Evolutionary conservation across 1,140 invertebrate genomes (phyloP).

Genomic region (Drosophila pruinosa): DNA sequence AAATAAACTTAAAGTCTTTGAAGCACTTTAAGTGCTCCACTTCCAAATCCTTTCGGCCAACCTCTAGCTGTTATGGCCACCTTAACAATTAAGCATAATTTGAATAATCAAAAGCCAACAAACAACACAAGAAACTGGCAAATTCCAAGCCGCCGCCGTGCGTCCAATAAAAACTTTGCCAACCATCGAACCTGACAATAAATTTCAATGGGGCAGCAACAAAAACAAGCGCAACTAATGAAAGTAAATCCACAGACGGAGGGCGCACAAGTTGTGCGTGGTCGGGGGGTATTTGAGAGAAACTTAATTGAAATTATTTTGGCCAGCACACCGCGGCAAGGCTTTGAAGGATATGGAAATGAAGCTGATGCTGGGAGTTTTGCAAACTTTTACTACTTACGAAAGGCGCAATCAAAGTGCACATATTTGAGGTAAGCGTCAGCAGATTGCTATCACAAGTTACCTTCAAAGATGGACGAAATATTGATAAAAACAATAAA

Average conservation of each 20-base stretch:
- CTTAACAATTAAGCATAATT: conserved; percentile 77
- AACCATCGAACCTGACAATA: conserved; percentile 75
- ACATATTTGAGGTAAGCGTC: conserved; percentile 23
- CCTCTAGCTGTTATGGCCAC: conserved; percentile 41
- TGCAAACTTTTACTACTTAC: conserved; percentile 55
- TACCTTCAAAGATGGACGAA: neutral
- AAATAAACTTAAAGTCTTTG: neutral
- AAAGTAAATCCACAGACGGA: conserved; percentile 44
- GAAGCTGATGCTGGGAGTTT: neutral
- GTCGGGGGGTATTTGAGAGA: conserved; percentile 47
- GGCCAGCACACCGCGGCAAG: conserved; percentile 8
- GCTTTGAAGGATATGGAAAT: neutral
- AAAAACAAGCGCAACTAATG: conserved; percentile 72
- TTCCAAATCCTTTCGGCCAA: neutral
- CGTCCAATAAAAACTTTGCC: conserved; percentile 75
- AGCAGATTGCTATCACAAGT: neutral
- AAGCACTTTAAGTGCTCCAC: neutral
- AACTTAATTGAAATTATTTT: conserved; percentile 79
- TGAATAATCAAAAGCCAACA: conserved; percentile 80
- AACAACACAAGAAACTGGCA: conserved; percentile 43
- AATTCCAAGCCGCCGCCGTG: conserved; percentile 22
- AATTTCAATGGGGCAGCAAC: conserved; percentile 51
- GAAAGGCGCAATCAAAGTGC: conserved; percentile 67
- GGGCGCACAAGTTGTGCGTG: neutral
- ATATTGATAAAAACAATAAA: neutral